Evolutionary conservation across 2,113 vertebrate species (phyloP), one percentile per base, ranked within the genome.

Genomic region (Upupa epops): DNA sequence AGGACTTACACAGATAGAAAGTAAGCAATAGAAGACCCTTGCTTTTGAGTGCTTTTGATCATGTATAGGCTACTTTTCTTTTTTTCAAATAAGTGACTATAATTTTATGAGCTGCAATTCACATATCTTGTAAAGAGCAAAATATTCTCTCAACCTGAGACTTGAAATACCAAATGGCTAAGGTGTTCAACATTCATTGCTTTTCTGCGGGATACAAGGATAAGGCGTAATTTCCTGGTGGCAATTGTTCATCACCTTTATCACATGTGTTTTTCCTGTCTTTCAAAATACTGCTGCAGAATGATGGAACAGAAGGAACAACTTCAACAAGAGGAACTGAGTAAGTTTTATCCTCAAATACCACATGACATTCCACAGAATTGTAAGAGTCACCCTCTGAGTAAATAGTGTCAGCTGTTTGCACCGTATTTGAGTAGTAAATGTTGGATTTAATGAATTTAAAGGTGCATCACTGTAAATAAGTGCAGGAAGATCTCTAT

Each of bases 181-280:
- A 71, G 72, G 26, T 70, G 64, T 52, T 86, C 49, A 75, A 40
- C 59, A 87, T 86, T 85, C 66, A 70, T 75, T 54, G 32, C 17
- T 52, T 92, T 69, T 48, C 78, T 77, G 66, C 64, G 73, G 72
- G 13, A 49, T 89, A 11, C 0, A 1, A 76, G 58, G 58, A 37
- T 82, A 81, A 91, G 66, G 45, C 58, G 61, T 37, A 89, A 85
- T 58, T 36, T 86, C 54, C 66, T 84, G 45, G 58, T 58, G 32
- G 31, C 29, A 90, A 68, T 46, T 78, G 18, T 80, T 95, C 73
- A 24, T 69, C 81, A 40, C 73, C 68, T 92, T 93, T 80, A 71
- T 86, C 89, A 32, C 34, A 40, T 52, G 64, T 8, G 31, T 71
- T 88, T 90, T 61, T 24, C 18, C 14, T 34, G 32, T 48, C 29